Conservation (phyloP, 2,113 vertebrate genomes). For the Gymnorhina tibicen region DNA sequence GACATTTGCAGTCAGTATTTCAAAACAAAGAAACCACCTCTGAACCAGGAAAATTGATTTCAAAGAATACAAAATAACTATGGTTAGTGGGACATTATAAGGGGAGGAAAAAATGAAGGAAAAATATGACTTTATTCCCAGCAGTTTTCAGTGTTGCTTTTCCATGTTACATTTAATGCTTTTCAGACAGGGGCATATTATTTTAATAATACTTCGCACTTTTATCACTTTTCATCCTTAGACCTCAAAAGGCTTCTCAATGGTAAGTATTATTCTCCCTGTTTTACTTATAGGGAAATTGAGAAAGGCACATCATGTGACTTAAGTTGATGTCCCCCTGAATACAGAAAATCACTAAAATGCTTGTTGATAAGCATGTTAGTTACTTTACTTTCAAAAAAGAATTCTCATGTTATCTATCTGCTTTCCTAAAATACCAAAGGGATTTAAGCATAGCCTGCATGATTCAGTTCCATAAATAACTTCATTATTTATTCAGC, state of each 20-base stretch:
- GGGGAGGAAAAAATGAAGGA: background rate
- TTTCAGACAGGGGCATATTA: background rate
- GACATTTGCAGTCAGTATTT: background rate
- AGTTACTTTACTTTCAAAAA: background rate
- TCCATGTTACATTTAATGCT: background rate
- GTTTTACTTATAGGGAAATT: background rate
- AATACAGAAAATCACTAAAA: background rate
- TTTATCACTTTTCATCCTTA: slow-evolving; percentile 37
- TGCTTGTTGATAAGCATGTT: background rate
- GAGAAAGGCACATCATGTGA: background rate
- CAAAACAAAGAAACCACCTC: background rate
- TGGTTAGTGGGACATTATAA: background rate
- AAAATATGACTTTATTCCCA: background rate
- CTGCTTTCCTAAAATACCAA: background rate
- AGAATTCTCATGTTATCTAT: background rate
- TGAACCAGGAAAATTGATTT: background rate
- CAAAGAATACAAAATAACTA: background rate
- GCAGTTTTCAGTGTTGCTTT: background rate
- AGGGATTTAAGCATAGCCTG: background rate
- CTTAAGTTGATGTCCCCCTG: background rate
- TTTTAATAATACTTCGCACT: slow-evolving; percentile 3
- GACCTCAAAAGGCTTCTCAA: slow-evolving; percentile 48
- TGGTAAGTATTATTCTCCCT: slow-evolving; percentile 33
- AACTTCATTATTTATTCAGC: background rate
- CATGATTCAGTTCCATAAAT: background rate